phyloP scores from a whole-genome alignment of 2,797 vertebrate species.

The Thripadectes ignobilis region DNA sequence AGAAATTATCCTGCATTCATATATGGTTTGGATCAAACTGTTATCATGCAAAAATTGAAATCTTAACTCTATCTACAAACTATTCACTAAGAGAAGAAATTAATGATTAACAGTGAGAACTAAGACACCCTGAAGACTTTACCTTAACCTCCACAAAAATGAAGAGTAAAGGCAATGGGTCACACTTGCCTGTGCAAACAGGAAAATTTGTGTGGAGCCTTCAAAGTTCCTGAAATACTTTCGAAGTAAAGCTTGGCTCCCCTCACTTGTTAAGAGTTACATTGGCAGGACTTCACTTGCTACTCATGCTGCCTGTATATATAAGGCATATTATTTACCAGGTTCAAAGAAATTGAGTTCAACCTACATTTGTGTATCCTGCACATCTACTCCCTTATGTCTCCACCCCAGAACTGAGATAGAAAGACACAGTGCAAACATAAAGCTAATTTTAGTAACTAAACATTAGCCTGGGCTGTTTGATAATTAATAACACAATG shows the following conservation, averaged over 20 bases:
- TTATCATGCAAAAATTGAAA: neutral
- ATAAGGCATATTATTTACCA: neutral
- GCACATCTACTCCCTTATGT: neutral
- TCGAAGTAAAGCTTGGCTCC: neutral
- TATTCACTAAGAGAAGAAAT: neutral
- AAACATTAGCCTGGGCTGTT: neutral
- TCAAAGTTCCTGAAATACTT: neutral
- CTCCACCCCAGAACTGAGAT: neutral
- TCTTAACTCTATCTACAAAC: neutral
- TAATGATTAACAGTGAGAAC: rapidly evolving
- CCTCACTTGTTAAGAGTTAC: rapidly evolving
- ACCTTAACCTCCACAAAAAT: neutral
- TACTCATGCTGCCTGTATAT: rapidly evolving
- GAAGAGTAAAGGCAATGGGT: neutral
- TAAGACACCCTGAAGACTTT: neutral
- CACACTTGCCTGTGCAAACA: neutral
- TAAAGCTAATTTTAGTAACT: neutral
- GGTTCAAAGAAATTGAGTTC: neutral
- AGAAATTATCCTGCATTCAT: neutral
- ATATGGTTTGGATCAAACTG: neutral
- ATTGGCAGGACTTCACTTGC: neutral
- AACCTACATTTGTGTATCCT: neutral
- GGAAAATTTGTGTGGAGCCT: neutral
- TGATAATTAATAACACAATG: constrained; percentile 14
- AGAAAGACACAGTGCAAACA: neutral